Evolutionary conservation across 92 coral and sea anemone genomes (phyloP), one percentile per base, ranked within the genome.

Genomic region (Paramuricea clavata): DNA sequence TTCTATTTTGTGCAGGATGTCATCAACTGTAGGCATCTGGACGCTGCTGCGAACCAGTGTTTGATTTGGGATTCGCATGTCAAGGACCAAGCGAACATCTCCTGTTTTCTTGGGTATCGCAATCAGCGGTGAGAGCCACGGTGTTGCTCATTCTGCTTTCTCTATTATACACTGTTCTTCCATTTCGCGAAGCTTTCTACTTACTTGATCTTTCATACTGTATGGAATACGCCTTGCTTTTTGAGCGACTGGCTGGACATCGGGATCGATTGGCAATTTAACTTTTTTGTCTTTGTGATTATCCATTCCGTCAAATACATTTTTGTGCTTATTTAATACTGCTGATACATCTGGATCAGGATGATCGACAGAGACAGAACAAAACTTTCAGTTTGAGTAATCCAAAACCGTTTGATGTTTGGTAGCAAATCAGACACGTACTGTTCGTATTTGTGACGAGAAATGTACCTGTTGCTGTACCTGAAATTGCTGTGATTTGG

Each of bases 1-100:
- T 62, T 92, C 78, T 89, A 81, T 85, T 60, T 86, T 13, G 7
- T 43, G 94, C 30, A 89, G 67, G 19, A 89, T 92, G 30, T 89
- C 83, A 52, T 89, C 75, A 6, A 89, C 89, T 12, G 92, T 92
- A 6, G 91, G 94, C 39, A 92, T 89, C 68, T 89, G 89, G 9
- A 89, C 87, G 43, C 89, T 33, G 13, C 86, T 78, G 25, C 92
- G n/a, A 33, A 69, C 59, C 41, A 88, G 75, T 17, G 86, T 82
- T 33, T 49, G 34, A 57, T 92, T 92, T 0, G 91, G 92, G 44
- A 78, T 52, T 60, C 69, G 78, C 89, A 86, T 92, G 74, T 86
- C 86, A 1, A 92, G 74, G 8, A 59, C 94, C 8, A 92, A 73
- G 26, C 88, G 87, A 22, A 86, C 78, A 28, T 82, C 89, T 41